Percentiles rank a stretch among this genome's conserved stretches.
phyloP scores from a whole-genome alignment of 2,113 vertebrate genomes.

The Apodemus sylvaticus region DNA sequence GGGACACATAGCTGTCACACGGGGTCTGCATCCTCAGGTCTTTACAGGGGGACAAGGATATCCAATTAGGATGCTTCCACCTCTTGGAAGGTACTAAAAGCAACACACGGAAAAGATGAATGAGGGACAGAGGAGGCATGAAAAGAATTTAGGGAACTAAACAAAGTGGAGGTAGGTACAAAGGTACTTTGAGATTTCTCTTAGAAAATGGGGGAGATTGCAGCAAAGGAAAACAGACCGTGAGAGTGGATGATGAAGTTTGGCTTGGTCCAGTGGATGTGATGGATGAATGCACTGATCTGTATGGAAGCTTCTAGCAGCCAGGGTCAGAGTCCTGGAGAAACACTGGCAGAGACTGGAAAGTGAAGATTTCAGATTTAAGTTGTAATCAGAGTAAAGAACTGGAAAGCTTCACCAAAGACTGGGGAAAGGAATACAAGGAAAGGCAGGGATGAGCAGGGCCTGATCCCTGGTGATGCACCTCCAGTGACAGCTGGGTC shows the following conservation, averaged over 20 bases:
- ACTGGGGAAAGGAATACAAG: neutral
- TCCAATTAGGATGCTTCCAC: neutral
- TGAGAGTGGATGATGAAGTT: neutral
- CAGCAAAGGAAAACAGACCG: neutral
- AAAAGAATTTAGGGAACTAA: neutral
- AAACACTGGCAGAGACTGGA: neutral
- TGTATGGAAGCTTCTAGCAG: neutral
- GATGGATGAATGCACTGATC: neutral
- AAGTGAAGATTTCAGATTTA: constrained; percentile 2
- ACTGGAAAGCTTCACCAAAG: neutral
- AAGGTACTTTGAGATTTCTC: neutral
- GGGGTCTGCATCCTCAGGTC: neutral
- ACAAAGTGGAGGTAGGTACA: neutral
- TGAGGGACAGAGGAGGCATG: neutral
- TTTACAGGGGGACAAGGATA: neutral
- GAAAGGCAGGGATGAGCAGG: neutral
- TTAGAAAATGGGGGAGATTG: neutral
- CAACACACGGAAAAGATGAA: neutral
- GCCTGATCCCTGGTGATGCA: neutral
- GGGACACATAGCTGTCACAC: neutral
- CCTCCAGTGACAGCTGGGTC: neutral
- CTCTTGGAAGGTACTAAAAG: neutral
- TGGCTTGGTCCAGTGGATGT: neutral
- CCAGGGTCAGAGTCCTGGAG: constrained; percentile 4
- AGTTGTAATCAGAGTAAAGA: neutral